Evolutionary conservation across 2,888 invertebrate species (phyloP).

Genomic region (Himalopsyche japonica): DNA sequence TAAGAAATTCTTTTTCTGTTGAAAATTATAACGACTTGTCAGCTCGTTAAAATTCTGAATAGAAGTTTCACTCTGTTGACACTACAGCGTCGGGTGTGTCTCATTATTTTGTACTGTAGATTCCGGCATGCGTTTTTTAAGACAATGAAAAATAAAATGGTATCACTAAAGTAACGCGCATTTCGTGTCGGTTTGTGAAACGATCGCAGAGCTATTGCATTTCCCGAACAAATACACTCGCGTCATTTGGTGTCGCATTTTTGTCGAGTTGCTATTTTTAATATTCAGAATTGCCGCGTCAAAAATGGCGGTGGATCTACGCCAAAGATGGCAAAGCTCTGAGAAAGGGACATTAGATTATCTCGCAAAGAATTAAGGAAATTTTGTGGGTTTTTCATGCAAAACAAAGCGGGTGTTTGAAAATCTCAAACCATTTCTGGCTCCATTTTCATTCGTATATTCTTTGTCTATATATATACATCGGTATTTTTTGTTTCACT

Average conservation of each 20-base stretch:
- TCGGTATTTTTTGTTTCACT: not conserved
- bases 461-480: not conserved
- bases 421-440: not conserved
- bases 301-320: not conserved
- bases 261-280: not conserved
- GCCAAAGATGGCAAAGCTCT: not conserved
- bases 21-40: not conserved
- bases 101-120: not conserved
- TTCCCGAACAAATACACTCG: not conserved
- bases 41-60: not conserved
- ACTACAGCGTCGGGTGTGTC: not conserved
- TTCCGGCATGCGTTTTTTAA: no score
- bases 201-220: not conserved
- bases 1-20: no score
- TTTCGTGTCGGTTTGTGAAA: not conserved
- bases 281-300: not conserved
- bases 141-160: not conserved
- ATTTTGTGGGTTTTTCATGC: not conserved
- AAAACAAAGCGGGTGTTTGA: not conserved
- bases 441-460: not conserved
- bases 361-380: not conserved
- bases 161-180: not conserved
- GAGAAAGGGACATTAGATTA: not conserved
- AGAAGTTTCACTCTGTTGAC: not conserved
- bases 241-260: not conserved